These are phyloP conservation scores for Apostichopus parvimensis DNA, from an alignment of 35 echinoderm and acorn worm genomes.

Conservation along the genomic window DNA sequence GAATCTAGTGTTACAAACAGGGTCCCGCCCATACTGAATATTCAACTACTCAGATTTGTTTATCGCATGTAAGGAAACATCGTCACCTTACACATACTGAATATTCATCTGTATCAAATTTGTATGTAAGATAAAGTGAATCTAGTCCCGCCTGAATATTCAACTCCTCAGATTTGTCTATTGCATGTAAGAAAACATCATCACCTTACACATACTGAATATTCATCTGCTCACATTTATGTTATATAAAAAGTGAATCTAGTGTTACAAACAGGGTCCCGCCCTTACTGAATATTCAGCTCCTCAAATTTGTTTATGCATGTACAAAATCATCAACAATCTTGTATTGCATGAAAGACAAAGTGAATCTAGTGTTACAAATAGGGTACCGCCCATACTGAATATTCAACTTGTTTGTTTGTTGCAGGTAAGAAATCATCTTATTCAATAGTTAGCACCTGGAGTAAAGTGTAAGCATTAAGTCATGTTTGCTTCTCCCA, in stretches of 20 bases:
- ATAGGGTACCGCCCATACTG: slow-evolving; percentile 13
- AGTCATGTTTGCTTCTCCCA: too few relatives aligned
- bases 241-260: neutral
- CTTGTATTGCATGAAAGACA: neutral
- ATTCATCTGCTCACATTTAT: too few relatives aligned
- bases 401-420: neutral
- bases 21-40: slow-evolving; percentile 87
- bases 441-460: too few relatives aligned
- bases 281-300: slow-evolving; percentile 88
- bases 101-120: too few relatives aligned
- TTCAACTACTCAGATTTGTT: slow-evolving; percentile 94
- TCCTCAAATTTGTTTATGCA: slow-evolving; percentile 88
- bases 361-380: neutral
- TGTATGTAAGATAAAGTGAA: neutral
- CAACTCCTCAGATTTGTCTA: slow-evolving; percentile 93
- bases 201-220: too few relatives aligned
- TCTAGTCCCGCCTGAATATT: slow-evolving; percentile 77
- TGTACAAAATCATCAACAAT: neutral
- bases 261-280: slow-evolving; percentile 44
- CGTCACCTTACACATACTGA: too few relatives aligned
- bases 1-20: too few relatives aligned
- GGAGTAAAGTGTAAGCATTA: too few relatives aligned
- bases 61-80: slow-evolving; percentile 51
- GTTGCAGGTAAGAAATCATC: neutral
- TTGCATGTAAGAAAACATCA: slow-evolving; percentile 18